Percentiles rank a stretch among this genome's conserved stretches.
Conservation (phyloP, 2,888 invertebrate genomes). For the Antheraea assamensis region DNA sequence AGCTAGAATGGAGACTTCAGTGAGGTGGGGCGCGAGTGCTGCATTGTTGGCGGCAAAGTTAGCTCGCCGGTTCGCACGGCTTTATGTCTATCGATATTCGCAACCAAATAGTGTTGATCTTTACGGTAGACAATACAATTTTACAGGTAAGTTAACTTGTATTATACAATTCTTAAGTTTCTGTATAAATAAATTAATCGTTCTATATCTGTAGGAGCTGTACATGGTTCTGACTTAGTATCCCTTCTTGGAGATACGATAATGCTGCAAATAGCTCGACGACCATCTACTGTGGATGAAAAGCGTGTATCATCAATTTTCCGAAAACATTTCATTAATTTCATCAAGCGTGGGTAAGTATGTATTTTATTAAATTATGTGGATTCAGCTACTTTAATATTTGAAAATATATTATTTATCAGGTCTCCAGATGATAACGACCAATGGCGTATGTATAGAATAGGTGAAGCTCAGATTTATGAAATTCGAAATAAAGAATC, state of each 20-base stretch:
- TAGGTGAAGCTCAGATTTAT: slow-evolving; percentile 74
- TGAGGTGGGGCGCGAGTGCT: slow-evolving; percentile 78
- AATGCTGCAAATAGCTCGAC: slow-evolving; percentile 85
- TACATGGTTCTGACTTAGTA: slow-evolving; percentile 85
- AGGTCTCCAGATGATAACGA: slow-evolving; percentile 83
- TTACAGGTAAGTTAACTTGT: slow-evolving; percentile 64
- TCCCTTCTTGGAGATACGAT: slow-evolving; percentile 85
- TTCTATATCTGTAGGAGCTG: slow-evolving; percentile 73
- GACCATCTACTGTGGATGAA: slow-evolving; percentile 83
- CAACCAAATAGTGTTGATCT: slow-evolving; percentile 73
- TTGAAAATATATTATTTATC: slow-evolving; percentile 27
- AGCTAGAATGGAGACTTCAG: slow-evolving; percentile 81
- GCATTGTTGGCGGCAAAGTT: slow-evolving; percentile 82
- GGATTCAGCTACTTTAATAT: background rate
- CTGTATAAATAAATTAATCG: background rate
- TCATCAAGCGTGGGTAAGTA: slow-evolving; percentile 76
- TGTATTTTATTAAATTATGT: background rate
- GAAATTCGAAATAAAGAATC: slow-evolving; percentile 55
- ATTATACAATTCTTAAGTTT: background rate
- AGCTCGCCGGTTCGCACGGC: slow-evolving; percentile 66
- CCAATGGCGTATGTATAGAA: slow-evolving; percentile 83
- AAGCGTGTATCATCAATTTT: slow-evolving; percentile 71
- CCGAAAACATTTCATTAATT: slow-evolving; percentile 62
- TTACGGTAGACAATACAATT: slow-evolving; percentile 70
- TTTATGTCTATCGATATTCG: slow-evolving; percentile 82